A percentile compares a stretch with the other conserved stretches of the same genome.
These are phyloP conservation scores for Chaetodon trifascialis DNA, from an alignment of 2,113 vertebrate species.

Conservation along the genomic window DNA sequence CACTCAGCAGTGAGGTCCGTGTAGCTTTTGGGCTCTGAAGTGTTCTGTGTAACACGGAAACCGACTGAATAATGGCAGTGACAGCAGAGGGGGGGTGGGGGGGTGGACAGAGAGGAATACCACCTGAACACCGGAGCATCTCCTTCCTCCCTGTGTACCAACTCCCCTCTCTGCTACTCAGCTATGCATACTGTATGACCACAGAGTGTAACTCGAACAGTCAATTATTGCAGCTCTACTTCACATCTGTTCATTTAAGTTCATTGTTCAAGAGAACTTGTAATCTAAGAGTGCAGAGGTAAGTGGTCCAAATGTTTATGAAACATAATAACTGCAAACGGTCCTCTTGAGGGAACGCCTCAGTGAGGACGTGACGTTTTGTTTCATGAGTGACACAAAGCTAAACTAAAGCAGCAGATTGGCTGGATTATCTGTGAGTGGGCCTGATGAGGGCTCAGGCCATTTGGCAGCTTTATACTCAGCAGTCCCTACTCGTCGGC, in stretches of 20 bases:
- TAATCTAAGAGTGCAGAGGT: conserved; percentile 51
- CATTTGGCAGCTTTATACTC: conserved; percentile 46
- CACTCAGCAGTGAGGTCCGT: conserved; percentile 67
- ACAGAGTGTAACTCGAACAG: conserved; percentile 26
- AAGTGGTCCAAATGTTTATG: conserved; percentile 49
- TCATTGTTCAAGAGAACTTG: conserved; percentile 30
- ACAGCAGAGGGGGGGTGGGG: conserved; percentile 17
- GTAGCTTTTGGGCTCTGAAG: conserved; percentile 37
- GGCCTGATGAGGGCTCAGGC: conserved; percentile 5
- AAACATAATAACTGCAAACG: conserved; percentile 31
- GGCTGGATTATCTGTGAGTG: conserved; percentile 31
- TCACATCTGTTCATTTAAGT: conserved; percentile 29
- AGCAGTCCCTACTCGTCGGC: conserved; percentile 27
- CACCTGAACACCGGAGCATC: conserved; percentile 9
- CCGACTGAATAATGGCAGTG: conserved; percentile 13
- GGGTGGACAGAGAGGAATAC: conserved; percentile 15
- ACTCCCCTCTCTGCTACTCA: conserved; percentile 11
- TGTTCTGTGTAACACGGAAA: conserved; percentile 14
- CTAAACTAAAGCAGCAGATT: conserved; percentile 60
- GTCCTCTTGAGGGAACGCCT: conserved; percentile 24
- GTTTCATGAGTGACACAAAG: conserved; percentile 6
- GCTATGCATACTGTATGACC: conserved; percentile 13
- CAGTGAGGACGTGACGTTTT: conserved; percentile 10
- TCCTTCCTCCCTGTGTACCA: conserved; percentile 11
- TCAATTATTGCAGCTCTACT: conserved; percentile 39